Evolutionary conservation across 2,797 vertebrate species (phyloP).

Genomic region (Okamejei kenojei): DNA sequence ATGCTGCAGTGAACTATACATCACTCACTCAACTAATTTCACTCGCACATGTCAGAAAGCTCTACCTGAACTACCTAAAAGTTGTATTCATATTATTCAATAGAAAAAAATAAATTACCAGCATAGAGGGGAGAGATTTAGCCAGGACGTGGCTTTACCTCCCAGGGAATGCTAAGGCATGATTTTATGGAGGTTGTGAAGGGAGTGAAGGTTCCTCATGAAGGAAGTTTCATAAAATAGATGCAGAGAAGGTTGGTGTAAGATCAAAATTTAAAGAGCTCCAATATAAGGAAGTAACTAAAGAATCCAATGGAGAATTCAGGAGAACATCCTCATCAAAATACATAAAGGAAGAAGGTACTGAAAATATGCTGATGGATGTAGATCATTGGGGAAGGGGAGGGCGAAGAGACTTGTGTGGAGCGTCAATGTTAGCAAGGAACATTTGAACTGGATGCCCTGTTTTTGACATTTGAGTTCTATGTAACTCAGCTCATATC

Average conservation of each 20-base stretch:
- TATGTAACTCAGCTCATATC: too few species aligned
- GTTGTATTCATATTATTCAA: neutral
- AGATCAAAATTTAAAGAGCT: neutral
- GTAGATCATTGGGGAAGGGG: neutral
- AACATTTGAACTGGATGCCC: neutral
- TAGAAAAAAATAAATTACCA: neutral
- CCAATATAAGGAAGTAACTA: too few species aligned
- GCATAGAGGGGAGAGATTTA: neutral
- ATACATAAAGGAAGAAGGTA: neutral
- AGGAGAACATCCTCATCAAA: neutral
- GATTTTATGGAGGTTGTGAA: neutral
- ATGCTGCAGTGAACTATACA: neutral
- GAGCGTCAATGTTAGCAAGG: neutral
- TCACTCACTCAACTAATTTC: neutral
- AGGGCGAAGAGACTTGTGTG: neutral
- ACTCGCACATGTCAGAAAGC: neutral
- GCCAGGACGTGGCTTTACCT: neutral
- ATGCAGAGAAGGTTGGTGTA: neutral
- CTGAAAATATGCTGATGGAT: neutral
- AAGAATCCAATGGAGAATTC: too few species aligned
- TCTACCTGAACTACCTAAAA: too few species aligned
- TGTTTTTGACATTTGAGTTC: neutral
- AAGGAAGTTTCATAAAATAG: neutral
- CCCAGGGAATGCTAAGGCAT: neutral
- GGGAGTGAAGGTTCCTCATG: neutral